Evolutionary conservation across 2,113 vertebrate genomes (phyloP).

Genomic region (Lathamus discolor): DNA sequence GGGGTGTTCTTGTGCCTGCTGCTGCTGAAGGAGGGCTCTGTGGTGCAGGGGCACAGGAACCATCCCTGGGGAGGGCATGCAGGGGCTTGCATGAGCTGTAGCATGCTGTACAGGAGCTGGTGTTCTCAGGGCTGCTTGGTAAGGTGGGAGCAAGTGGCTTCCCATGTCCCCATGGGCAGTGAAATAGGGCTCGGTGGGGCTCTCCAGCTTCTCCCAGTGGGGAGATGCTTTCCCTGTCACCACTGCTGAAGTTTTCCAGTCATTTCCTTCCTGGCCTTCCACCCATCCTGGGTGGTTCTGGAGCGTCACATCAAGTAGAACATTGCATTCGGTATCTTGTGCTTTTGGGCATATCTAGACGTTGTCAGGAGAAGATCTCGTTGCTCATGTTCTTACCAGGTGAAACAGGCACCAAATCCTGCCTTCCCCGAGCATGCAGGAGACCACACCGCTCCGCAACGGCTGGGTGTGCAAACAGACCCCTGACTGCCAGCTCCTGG

Average conservation of each 20-base stretch:
- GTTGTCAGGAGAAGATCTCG: neutral
- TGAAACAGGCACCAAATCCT: neutral
- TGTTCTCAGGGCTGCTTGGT: neutral
- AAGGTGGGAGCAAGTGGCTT: neutral
- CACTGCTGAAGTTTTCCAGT: neutral
- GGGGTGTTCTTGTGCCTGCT: neutral
- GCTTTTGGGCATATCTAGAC: neutral
- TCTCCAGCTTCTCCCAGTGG: neutral
- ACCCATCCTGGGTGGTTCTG: neutral
- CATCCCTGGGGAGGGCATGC: neutral
- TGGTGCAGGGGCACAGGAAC: neutral
- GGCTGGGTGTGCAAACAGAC: neutral
- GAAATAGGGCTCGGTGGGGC: accelerated
- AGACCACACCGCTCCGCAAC: accelerated
- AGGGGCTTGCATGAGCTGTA: neutral
- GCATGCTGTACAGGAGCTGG: neutral
- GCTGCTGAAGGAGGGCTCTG: neutral
- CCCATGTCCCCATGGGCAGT: neutral
- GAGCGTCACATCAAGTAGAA: neutral
- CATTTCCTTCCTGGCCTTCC: accelerated
- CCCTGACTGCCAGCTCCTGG: neutral
- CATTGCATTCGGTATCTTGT: accelerated
- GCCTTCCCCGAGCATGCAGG: neutral
- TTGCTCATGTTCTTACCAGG: neutral
- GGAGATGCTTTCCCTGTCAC: neutral